Conservation (phyloP, 2,113 vertebrate genomes). For the Oncorhynchus clarkii region DNA sequence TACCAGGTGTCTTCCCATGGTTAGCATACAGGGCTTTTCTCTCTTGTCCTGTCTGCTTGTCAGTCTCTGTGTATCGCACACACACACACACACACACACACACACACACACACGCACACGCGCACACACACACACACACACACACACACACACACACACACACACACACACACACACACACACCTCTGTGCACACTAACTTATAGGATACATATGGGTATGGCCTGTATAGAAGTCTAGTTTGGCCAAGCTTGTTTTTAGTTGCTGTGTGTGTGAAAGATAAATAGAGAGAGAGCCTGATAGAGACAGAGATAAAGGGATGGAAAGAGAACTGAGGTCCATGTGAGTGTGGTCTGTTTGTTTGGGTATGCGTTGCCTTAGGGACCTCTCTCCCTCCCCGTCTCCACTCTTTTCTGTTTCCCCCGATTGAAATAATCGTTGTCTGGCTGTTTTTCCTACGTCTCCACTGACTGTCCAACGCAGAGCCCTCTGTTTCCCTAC, state of each 20-base stretch:
- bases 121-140: no score
- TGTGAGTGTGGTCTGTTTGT: slow-evolving; percentile 67
- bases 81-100: no score
- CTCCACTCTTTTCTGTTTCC: slow-evolving; percentile 8
- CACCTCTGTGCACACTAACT: no score
- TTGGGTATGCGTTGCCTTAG: slow-evolving; percentile 50
- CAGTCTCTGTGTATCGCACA: slow-evolving; percentile 7
- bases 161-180: no score
- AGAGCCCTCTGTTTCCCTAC: slow-evolving; percentile 42
- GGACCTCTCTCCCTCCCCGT: slow-evolving; percentile 41
- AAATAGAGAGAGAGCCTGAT: slow-evolving; percentile 1
- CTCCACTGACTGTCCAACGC: slow-evolving; percentile 56
- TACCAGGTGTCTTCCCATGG: slow-evolving; percentile 60
- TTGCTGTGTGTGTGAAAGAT: neutral
- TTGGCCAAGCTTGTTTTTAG: neutral
- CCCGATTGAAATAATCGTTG: neutral
- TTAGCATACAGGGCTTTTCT: slow-evolving; percentile 54
- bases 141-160: no score
- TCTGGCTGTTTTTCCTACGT: slow-evolving; percentile 28
- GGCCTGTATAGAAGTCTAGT: neutral
- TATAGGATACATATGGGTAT: neutral
- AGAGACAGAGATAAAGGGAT: slow-evolving; percentile 39
- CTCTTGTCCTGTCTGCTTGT: slow-evolving; percentile 11
- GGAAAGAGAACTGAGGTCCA: slow-evolving; percentile 50
- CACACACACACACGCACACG: no score